Evolutionary conservation across 2,113 vertebrate species (phyloP).

Genomic region (Ploceus nigricollis): DNA sequence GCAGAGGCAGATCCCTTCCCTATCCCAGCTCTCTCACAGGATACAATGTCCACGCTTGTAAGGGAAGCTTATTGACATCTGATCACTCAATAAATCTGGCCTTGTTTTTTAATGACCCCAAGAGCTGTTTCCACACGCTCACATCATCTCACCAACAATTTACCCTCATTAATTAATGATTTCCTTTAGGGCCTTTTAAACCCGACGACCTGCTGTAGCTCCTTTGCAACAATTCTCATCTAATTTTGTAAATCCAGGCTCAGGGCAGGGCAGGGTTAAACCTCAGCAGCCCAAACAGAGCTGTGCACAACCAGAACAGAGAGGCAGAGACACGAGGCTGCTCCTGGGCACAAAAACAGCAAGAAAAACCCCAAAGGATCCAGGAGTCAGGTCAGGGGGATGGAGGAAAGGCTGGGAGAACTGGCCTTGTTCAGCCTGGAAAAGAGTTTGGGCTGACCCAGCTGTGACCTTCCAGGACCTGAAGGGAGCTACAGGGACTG

Average conservation of each 20-base stretch:
- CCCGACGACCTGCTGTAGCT: not conserved
- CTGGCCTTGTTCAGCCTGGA: not conserved
- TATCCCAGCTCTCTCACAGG: not conserved
- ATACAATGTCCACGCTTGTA: conserved; percentile 15
- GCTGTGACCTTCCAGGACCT: not conserved
- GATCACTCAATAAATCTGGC: conserved; percentile 21
- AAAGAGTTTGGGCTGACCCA: not conserved
- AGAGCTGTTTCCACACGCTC: conserved; percentile 6
- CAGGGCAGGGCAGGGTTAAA: not conserved
- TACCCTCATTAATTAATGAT: conserved; percentile 28
- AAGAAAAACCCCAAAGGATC: not conserved
- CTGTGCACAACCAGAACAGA: not conserved
- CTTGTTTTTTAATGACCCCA: conserved; percentile 25
- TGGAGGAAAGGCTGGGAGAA: fast-evolving
- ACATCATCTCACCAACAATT: conserved; percentile 24
- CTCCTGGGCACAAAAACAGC: not conserved
- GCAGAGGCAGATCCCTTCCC: not conserved
- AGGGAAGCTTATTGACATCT: conserved; percentile 44
- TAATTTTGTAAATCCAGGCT: not conserved
- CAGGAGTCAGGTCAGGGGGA: not conserved
- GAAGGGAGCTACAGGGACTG: fast-evolving
- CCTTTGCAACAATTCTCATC: not conserved
- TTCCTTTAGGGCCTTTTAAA: not conserved
- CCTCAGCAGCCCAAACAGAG: not conserved
- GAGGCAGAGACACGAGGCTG: not conserved